Conservation (phyloP, 2,797 vertebrate genomes). For the Gambelia wislizenii region DNA sequence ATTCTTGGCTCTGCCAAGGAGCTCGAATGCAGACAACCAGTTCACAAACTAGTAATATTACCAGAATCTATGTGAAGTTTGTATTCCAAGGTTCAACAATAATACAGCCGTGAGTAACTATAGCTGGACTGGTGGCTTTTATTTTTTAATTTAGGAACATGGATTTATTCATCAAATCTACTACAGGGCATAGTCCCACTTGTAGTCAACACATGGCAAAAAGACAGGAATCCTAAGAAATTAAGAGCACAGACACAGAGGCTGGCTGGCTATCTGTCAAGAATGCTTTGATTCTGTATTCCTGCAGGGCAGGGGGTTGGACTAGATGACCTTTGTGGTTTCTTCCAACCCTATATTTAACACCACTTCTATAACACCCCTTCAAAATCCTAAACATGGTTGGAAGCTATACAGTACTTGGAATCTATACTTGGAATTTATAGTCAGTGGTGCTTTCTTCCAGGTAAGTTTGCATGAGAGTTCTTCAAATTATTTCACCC, state of each 20-base stretch:
- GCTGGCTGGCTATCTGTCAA: no score
- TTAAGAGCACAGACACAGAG: background rate
- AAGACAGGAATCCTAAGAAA: no score
- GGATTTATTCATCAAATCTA: background rate
- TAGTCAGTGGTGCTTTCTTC: background rate
- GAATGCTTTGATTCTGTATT: no score
- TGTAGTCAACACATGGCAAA: background rate
- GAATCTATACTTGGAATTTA: background rate
- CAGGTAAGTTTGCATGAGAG: background rate
- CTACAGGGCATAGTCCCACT: background rate
- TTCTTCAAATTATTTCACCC: conserved; percentile 21
- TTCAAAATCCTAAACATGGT: background rate
- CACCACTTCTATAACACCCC: no score
- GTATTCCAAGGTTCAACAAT: background rate
- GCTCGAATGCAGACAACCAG: background rate
- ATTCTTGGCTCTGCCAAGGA: background rate
- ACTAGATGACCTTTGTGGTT: no score
- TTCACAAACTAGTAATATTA: no score
- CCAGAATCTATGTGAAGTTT: background rate
- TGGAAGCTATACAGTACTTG: no score
- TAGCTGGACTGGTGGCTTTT: background rate
- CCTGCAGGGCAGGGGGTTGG: no score
- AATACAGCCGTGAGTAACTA: background rate
- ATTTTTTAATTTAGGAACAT: background rate
- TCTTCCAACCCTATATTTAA: no score